A percentile compares a stretch with the other conserved stretches of the same genome.
Conservation (phyloP, 2,113 vertebrate genomes). For the Oceanodroma tethys region DNA sequence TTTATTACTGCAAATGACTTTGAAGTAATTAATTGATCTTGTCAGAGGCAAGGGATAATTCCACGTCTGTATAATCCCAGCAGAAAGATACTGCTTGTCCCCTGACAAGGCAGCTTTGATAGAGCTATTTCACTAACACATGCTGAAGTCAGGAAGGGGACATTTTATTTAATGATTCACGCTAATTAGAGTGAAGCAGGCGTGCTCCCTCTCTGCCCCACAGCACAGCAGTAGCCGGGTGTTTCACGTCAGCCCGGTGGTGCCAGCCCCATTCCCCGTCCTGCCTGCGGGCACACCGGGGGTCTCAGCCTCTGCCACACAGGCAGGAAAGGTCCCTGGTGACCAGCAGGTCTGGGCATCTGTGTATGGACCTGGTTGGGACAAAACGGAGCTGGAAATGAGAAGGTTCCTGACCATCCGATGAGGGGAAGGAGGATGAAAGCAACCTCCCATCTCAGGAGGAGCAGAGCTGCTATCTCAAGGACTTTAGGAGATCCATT, state of each 20-base stretch:
- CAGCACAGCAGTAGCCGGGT: not conserved
- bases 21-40: slow-evolving; percentile 35
- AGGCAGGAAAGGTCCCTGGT: not conserved
- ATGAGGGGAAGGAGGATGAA: not conserved
- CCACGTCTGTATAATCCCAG: not conserved
- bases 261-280: not conserved
- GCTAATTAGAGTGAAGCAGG: not conserved
- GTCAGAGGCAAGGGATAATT: slow-evolving; percentile 19
- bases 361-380: accelerated
- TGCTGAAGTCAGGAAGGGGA: not conserved
- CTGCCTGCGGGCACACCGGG: accelerated
- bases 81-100: not conserved
- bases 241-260: not conserved
- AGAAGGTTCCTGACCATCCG: not conserved
- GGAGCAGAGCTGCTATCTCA: not conserved
- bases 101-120: slow-evolving; percentile 18
- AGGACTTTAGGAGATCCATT: not conserved
- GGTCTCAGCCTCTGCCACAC: not conserved
- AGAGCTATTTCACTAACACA: not conserved
- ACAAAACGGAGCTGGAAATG: not conserved
- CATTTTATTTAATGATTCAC: not conserved
- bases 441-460: not conserved
- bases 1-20: slow-evolving; percentile 21
- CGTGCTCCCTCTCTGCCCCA: not conserved
- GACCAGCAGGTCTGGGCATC: not conserved